Percentiles rank a stretch among this genome's conserved stretches.
phyloP scores from a whole-genome alignment of 92 coral and sea anemone genomes.

The Parazoanthus darwini region DNA sequence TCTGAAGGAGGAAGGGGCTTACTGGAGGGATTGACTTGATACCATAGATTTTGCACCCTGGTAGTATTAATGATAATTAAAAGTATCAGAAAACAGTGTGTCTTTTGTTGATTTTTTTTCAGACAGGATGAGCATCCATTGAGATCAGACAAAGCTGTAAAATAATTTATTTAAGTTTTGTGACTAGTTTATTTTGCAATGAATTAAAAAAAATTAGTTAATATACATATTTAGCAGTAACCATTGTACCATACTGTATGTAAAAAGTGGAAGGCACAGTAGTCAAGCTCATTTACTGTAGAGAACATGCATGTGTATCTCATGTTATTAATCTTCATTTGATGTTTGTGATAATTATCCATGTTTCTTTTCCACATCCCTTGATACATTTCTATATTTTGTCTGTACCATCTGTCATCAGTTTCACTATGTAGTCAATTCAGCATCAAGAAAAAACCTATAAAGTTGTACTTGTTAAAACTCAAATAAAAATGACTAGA shows the following conservation, averaged over 20 bases:
- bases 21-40: slow-evolving; percentile 3
- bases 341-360: slow-evolving; percentile 12
- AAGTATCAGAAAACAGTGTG: slow-evolving; percentile 5
- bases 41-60: slow-evolving; percentile 4
- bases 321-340: background rate
- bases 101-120: slow-evolving; percentile 7
- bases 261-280: slow-evolving; percentile 13
- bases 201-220: background rate
- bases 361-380: slow-evolving; percentile 6
- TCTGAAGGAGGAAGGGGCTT: background rate
- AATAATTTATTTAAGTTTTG: slow-evolving; percentile 6
- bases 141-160: slow-evolving; percentile 13
- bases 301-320: slow-evolving; percentile 6
- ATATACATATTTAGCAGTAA: slow-evolving; percentile 1
- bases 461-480: slow-evolving; percentile 16
- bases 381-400: slow-evolving; percentile 4
- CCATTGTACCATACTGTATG: background rate
- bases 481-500: background rate
- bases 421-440: slow-evolving; percentile 9
- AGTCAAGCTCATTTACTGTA: slow-evolving; percentile 9
- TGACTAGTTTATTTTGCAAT: slow-evolving; percentile 7
- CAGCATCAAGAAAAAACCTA: slow-evolving; percentile 9
- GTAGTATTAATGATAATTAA: slow-evolving; percentile 10
- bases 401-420: slow-evolving; percentile 11
- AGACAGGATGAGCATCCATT: slow-evolving; percentile 7